A percentile compares a stretch with the other conserved stretches of the same genome.
These are phyloP conservation scores for Talpa occidentalis DNA, from an alignment of 2,113 vertebrate genomes.

Conservation along the genomic window DNA sequence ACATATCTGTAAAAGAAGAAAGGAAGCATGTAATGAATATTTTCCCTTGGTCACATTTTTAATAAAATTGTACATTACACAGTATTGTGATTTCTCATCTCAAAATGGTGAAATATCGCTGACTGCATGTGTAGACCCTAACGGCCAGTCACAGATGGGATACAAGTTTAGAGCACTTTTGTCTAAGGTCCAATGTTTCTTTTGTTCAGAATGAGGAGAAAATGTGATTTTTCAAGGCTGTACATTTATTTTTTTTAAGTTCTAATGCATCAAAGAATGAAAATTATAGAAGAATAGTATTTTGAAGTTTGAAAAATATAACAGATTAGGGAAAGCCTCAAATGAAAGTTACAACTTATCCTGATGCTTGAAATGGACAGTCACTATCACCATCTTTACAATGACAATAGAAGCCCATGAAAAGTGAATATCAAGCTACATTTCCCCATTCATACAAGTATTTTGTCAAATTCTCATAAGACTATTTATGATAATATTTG, in stretches of 20 bases:
- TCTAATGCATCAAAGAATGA: neutral
- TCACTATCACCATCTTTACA: neutral
- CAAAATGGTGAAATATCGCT: constrained; percentile 58
- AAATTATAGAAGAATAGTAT: neutral
- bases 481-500: neutral
- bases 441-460: neutral
- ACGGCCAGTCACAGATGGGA: neutral
- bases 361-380: neutral
- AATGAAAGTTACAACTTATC: neutral
- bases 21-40: constrained; percentile 74
- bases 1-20: constrained; percentile 77
- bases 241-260: neutral
- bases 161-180: neutral
- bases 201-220: constrained; percentile 38
- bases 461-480: neutral
- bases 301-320: constrained; percentile 34
- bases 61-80: constrained; percentile 65
- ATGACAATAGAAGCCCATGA: neutral
- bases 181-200: neutral
- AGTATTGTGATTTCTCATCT: constrained; percentile 64
- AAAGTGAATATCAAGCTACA: neutral
- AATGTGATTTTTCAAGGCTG: constrained; percentile 20
- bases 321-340: neutral
- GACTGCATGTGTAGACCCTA: neutral
- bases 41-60: constrained; percentile 71